Evolutionary conservation across 2,797 vertebrate genomes (phyloP).

Genomic region (Caiman crocodilus): DNA sequence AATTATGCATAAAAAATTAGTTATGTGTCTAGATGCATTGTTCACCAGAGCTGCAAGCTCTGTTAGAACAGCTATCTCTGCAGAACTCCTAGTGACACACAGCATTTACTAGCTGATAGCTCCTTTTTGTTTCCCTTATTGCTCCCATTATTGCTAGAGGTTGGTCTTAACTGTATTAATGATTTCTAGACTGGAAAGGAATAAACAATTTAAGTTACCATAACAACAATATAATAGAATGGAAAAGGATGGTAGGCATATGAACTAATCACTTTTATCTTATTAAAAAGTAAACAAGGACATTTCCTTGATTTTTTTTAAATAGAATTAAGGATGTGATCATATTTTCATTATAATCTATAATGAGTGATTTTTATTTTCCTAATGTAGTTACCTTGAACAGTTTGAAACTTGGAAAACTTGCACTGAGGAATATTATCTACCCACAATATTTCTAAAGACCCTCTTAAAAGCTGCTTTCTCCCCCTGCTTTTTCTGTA

Average conservation of each 20-base stretch:
- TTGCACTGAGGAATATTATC: not conserved
- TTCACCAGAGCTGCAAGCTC: not conserved
- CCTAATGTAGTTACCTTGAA: not conserved
- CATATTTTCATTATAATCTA: not conserved
- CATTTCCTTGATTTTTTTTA: not conserved
- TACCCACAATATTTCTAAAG: not conserved
- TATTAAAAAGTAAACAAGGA: not conserved
- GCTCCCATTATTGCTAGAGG: not conserved
- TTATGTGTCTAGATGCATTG: not conserved
- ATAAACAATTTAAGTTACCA: not conserved
- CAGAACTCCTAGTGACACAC: no score
- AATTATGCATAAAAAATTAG: not conserved
- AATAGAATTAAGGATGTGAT: not conserved
- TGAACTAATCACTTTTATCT: not conserved
- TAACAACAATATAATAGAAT: not conserved
- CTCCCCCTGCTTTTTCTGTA: not conserved
- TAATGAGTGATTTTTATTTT: not conserved
- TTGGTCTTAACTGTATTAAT: not conserved
- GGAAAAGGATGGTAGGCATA: not conserved
- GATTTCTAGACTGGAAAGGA: not conserved
- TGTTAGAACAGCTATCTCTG: not conserved
- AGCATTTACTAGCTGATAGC: no score
- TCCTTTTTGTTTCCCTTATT: not conserved
- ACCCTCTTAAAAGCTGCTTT: not conserved
- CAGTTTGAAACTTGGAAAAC: not conserved